Percentiles rank a stretch among this genome's conserved stretches.
phyloP scores from a whole-genome alignment of 2,888 invertebrate genomes.

The Silvanus unidentatus region DNA sequence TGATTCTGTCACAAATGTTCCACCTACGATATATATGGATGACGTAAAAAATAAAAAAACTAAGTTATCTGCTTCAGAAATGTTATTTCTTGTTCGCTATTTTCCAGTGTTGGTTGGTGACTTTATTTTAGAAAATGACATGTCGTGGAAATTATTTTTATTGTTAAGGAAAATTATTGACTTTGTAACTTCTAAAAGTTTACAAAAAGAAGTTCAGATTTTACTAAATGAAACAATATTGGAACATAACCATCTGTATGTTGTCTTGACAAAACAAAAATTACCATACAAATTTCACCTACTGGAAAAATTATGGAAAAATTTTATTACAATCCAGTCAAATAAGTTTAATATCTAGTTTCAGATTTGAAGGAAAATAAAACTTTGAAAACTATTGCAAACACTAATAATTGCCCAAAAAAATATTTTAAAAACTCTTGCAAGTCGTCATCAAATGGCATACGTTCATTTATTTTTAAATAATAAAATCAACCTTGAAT shows the following conservation, averaged over 20 bases:
- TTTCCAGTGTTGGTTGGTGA: constrained; percentile 9
- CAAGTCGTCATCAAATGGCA: too few species aligned
- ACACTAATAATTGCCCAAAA: neutral
- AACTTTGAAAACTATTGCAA: neutral
- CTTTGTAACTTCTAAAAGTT: neutral
- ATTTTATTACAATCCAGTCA: neutral
- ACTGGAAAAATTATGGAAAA: neutral
- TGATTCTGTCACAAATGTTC: neutral
- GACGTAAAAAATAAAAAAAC: constrained; percentile 4
- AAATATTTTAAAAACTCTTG: too few species aligned
- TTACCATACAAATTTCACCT: neutral
- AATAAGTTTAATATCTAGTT: constrained; percentile 2
- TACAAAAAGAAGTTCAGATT: constrained; percentile 1
- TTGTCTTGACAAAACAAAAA: neutral
- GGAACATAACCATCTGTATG: constrained; percentile 4
- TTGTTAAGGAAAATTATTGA: constrained; percentile 5
- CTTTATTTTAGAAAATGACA: constrained; percentile 2
- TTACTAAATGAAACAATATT: neutral
- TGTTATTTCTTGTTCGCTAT: constrained; percentile 6
- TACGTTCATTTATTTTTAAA: too few species aligned
- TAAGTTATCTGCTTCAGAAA: constrained; percentile 8
- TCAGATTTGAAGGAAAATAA: constrained; percentile 1
- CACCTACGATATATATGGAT: neutral
- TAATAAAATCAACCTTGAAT: too few species aligned
- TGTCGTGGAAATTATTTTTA: constrained; percentile 7